Percentiles rank a stretch among this genome's conserved stretches.
These are phyloP conservation scores for Alexandromys fortis DNA, from an alignment of 2,113 vertebrate species.

Conservation along the genomic window DNA sequence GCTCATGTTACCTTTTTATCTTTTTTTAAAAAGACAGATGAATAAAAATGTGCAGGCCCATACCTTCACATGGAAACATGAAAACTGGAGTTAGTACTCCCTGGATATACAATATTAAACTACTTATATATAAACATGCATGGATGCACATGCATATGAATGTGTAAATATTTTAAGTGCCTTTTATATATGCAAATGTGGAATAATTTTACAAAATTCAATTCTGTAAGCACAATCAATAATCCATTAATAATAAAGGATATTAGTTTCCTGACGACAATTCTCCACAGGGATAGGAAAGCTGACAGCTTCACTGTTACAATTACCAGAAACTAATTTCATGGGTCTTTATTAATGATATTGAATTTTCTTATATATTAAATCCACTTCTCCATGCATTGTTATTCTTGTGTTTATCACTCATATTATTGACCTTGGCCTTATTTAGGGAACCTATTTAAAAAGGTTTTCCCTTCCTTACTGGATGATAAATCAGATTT, in stretches of 20 bases:
- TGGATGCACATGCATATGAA: background rate
- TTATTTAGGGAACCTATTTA: background rate
- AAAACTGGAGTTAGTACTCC: background rate
- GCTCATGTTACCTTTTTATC: background rate
- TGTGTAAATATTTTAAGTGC: background rate
- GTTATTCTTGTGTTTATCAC: background rate
- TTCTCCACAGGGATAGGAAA: conserved; percentile 27
- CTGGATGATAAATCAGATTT: background rate
- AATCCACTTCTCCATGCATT: background rate
- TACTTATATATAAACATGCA: background rate
- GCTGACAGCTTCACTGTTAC: background rate
- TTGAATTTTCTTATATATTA: conserved; percentile 32
- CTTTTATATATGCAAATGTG: background rate
- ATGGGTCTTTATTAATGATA: background rate
- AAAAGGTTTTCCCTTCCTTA: conserved; percentile 1
- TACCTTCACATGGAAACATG: background rate
- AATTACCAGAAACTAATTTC: conserved; percentile 47
- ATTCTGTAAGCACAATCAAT: conserved; percentile 1
- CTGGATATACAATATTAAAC: background rate
- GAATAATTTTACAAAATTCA: background rate
- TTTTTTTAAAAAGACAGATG: background rate
- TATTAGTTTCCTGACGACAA: conserved; percentile 1
- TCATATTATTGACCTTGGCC: background rate
- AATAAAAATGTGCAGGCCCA: background rate
- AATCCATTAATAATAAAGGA: conserved; percentile 22